A percentile compares a stretch with the other conserved stretches of the same genome.
Conservation (phyloP, 1,140 invertebrate species). For the Coboldia fuscipes region DNA sequence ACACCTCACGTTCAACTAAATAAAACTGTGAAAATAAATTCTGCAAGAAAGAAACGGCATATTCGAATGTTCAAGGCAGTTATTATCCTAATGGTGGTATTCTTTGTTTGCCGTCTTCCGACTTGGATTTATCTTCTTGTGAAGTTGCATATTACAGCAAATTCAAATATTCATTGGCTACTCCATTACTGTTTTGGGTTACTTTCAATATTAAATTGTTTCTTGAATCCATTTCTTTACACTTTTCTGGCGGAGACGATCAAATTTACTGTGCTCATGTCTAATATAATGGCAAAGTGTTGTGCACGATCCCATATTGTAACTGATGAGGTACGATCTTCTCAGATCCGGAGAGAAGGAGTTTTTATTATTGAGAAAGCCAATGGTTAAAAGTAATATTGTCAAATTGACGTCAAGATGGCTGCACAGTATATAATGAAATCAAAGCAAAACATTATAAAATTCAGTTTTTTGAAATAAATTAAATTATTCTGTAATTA, state of each 20-base stretch:
- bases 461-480: too few species aligned
- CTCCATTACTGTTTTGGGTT: constrained; percentile 23
- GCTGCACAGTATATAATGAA: too few species aligned
- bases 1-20: neutral
- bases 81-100: constrained; percentile 25
- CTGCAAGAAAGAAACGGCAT: constrained; percentile 21
- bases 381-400: too few species aligned
- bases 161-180: constrained; percentile 18
- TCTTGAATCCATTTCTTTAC: constrained; percentile 31
- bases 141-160: constrained; percentile 17
- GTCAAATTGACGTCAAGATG: too few species aligned
- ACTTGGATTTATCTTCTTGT: constrained; percentile 25
- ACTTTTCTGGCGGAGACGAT: constrained; percentile 28
- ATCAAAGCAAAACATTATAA: too few species aligned
- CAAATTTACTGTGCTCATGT: too few species aligned
- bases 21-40: constrained; percentile 4
- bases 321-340: too few species aligned
- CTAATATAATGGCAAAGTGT: too few species aligned
- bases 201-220: constrained; percentile 25
- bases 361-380: too few species aligned
- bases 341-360: too few species aligned
- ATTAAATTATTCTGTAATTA: too few species aligned
- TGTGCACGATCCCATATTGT: too few species aligned
- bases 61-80: constrained; percentile 28
- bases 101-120: constrained; percentile 26